Evolutionary conservation across 2,888 invertebrate genomes (phyloP).

Genomic region (Drosophila leonis): DNA sequence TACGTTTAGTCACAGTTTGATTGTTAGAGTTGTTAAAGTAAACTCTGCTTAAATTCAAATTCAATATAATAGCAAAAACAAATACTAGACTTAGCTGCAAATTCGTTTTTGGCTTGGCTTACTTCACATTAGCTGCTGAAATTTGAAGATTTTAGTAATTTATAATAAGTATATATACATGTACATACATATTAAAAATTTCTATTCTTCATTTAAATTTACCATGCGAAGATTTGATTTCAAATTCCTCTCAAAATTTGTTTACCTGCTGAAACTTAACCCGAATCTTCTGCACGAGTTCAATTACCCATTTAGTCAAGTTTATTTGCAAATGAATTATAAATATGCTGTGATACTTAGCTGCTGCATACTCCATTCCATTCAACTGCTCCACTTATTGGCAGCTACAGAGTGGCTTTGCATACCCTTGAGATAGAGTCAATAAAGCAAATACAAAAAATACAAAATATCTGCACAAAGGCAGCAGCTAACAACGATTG

Average conservation of each 20-base stretch:
- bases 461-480: conserved; percentile 39
- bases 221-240: background rate
- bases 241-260: background rate
- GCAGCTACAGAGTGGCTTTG: conserved; percentile 37
- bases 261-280: conserved; percentile 4
- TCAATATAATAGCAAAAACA: background rate
- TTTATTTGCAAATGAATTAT: conserved; percentile 1
- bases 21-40: background rate
- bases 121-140: background rate
- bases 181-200: background rate
- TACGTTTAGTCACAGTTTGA: background rate
- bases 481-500: conserved; percentile 19
- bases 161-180: too few relatives aligned
- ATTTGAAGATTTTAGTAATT: too few relatives aligned
- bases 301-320: background rate
- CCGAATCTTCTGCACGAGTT: background rate
- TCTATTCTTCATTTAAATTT: background rate
- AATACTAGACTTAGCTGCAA: too few relatives aligned
- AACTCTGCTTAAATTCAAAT: background rate
- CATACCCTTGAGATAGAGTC: conserved; percentile 30
- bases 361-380: background rate
- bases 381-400: conserved; percentile 51
- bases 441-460: conserved; percentile 9
- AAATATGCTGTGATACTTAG: background rate
- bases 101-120: too few relatives aligned